Percentiles rank a stretch among this genome's conserved stretches.
Conservation (phyloP, 2,797 vertebrate genomes). For the Netta rufina region DNA sequence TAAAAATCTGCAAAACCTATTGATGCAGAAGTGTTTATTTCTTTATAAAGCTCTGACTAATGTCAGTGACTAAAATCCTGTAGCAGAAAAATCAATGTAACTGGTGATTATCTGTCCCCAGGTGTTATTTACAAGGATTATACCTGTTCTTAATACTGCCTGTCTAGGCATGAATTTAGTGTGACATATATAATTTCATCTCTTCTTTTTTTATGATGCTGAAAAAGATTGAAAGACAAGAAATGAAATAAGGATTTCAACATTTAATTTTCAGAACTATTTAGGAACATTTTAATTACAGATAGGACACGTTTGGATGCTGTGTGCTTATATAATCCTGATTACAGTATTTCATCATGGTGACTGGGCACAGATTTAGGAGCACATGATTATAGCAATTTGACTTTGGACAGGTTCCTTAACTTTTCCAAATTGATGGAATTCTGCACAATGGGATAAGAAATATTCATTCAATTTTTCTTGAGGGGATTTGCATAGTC, state of each 20-base stretch:
- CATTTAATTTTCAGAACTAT: slow-evolving; percentile 15
- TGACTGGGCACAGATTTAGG: slow-evolving; percentile 10
- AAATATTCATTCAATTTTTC: not conserved
- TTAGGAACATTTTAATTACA: not conserved
- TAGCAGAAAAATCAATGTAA: not conserved
- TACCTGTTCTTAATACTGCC: not conserved
- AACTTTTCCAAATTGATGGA: not conserved
- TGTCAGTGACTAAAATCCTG: slow-evolving; percentile 14
- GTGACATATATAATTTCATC: not conserved
- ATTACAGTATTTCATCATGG: slow-evolving; percentile 4
- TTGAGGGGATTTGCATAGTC: not conserved
- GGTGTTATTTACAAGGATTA: slow-evolving; percentile 30
- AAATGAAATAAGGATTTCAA: slow-evolving; percentile 14
- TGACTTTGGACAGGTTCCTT: not conserved
- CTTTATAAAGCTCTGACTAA: slow-evolving; percentile 27
- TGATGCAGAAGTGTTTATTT: not conserved
- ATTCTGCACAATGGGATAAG: not conserved
- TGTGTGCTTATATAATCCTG: not conserved
- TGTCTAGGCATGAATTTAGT: not conserved
- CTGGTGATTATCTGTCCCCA: slow-evolving; percentile 17
- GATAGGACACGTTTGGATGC: not conserved
- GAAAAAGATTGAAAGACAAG: not conserved
- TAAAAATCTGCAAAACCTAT: slow-evolving; percentile 17
- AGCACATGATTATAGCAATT: not conserved
- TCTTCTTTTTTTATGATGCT: not conserved